Evolutionary conservation across 2,113 vertebrate genomes (phyloP).

Genomic region (Corythornis madagascariensis): DNA sequence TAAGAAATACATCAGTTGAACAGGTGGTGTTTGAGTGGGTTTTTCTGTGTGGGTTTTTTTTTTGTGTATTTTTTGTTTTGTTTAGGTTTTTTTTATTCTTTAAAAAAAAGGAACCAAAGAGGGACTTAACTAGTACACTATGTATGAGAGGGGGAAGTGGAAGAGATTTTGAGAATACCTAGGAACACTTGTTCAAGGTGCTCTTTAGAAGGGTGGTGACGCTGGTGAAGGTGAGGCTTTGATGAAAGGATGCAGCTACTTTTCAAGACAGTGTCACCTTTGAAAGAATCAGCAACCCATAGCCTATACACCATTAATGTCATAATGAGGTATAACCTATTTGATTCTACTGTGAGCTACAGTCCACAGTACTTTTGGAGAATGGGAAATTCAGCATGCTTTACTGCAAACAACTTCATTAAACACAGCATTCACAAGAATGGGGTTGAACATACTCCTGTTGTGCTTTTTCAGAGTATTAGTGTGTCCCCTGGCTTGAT

Average conservation of each 20-base stretch:
- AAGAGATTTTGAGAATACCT: not conserved
- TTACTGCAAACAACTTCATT: not conserved
- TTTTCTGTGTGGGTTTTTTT: no score
- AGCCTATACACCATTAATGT: fast-evolving
- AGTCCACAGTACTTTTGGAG: not conserved
- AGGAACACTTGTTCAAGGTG: not conserved
- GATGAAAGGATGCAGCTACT: not conserved
- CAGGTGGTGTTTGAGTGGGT: no score
- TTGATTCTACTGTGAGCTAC: not conserved
- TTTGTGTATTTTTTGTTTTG: not conserved
- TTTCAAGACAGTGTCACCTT: not conserved
- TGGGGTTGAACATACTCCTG: not conserved
- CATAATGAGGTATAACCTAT: not conserved
- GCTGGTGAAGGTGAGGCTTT: not conserved
- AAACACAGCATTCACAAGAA: not conserved
- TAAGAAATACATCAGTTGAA: not conserved
- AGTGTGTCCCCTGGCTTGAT: not conserved
- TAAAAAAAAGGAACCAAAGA: not conserved
- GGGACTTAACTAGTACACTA: not conserved
- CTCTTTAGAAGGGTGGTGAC: not conserved
- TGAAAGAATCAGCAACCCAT: not conserved
- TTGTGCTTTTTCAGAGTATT: not conserved
- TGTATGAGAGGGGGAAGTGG: not conserved
- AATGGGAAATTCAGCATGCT: not conserved
- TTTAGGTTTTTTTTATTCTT: not conserved